phyloP scores from a whole-genome alignment of 1,140 invertebrate species.

The Macrotrachela quadricornifera region DNA sequence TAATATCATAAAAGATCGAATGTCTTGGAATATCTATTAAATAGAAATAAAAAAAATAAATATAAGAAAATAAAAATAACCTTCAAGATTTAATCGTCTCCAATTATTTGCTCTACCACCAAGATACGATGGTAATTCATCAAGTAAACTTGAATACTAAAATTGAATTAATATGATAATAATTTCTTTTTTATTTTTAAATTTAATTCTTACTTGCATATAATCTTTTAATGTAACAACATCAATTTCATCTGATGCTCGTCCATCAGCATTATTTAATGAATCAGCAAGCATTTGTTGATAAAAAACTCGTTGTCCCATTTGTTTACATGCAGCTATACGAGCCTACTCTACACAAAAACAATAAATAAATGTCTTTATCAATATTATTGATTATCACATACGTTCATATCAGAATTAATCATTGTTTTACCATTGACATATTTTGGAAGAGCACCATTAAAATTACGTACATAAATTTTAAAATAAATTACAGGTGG shows the following conservation, averaged over 20 bases:
- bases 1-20: conserved; percentile 28
- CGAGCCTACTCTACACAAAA: conserved; percentile 17
- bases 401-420: conserved; percentile 21
- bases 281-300: conserved; percentile 24
- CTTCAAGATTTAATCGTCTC: conserved; percentile 1
- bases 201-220: conserved; percentile 21
- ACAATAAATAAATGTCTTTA: neutral
- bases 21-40: conserved; percentile 21
- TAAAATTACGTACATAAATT: conserved; percentile 17
- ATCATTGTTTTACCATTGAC: conserved; percentile 26
- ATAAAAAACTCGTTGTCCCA: conserved; percentile 27
- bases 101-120: neutral
- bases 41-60: neutral
- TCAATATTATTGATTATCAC: neutral
- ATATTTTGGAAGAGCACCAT: conserved; percentile 23
- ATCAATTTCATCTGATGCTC: conserved; percentile 24
- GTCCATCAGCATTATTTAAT: conserved; percentile 17
- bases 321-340: conserved; percentile 21
- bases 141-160: conserved; percentile 2
- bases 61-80: neutral
- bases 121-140: conserved; percentile 4
- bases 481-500: conserved; percentile 31
- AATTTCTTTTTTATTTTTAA: no score
- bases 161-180: neutral
- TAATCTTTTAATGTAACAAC: conserved; percentile 29